Percentiles rank a stretch among this genome's conserved stretches.
Conservation (phyloP, 1,140 invertebrate species). For the Caerostris extrusa region DNA sequence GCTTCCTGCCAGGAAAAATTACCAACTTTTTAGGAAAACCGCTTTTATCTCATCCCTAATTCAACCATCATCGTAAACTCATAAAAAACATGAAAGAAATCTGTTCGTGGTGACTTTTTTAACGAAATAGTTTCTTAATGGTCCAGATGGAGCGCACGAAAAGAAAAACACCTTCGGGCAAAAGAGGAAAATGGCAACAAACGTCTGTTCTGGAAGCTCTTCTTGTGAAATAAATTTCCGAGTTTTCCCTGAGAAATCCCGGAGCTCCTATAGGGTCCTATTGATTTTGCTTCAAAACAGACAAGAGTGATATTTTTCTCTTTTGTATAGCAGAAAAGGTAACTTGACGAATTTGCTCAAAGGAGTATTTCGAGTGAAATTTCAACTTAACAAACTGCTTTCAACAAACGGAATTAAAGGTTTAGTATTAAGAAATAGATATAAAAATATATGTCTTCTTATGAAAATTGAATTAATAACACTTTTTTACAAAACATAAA, state of each 20-base stretch:
- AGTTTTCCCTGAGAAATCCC: conserved; percentile 50
- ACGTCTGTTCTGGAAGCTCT: conserved; percentile 50
- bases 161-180: conserved; percentile 32
- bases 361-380: background rate
- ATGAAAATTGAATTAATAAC: too few relatives aligned
- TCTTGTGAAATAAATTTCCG: conserved; percentile 53
- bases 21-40: background rate
- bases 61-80: conserved; percentile 51
- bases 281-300: conserved; percentile 43
- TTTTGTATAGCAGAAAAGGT: background rate
- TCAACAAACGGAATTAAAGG: too few relatives aligned
- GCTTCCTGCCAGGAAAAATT: conserved; percentile 15
- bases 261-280: conserved; percentile 29
- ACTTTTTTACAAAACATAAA: too few relatives aligned
- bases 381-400: background rate
- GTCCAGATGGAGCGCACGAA: conserved; percentile 14
- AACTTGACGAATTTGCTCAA: conserved; percentile 42
- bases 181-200: conserved; percentile 31
- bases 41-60: conserved; percentile 58
- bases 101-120: conserved; percentile 42
- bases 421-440: too few relatives aligned
- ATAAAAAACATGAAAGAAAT: conserved; percentile 56
- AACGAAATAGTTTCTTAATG: conserved; percentile 63
- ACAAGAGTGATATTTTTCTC: conserved; percentile 38
- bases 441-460: too few relatives aligned